A percentile compares a stretch with the other conserved stretches of the same genome.
phyloP scores from a whole-genome alignment of 1,140 invertebrate species.

The Mycetomoellerius zeteki region DNA sequence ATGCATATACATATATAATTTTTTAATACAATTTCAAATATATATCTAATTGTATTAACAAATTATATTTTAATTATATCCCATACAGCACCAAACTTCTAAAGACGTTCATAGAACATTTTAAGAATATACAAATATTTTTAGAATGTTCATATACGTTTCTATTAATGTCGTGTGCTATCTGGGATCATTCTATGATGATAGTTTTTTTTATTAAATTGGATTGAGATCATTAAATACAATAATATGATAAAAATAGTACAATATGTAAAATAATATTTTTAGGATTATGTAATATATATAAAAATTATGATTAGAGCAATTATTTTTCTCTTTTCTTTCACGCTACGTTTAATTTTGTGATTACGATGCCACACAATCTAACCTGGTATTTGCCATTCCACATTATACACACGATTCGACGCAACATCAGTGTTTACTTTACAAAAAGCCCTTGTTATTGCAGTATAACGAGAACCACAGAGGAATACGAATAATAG shows the following conservation, averaged over 20 bases:
- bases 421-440: conserved; percentile 42
- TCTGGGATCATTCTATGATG: neutral
- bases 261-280: neutral
- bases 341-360: neutral
- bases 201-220: neutral
- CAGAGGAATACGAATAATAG: conserved; percentile 1
- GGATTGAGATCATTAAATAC: neutral
- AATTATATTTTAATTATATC: neutral
- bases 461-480: conserved; percentile 50
- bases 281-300: too few species aligned
- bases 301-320: neutral
- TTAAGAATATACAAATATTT: too few species aligned
- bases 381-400: conserved; percentile 22
- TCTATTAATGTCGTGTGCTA: too few species aligned
- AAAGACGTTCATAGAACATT: too few species aligned
- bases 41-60: neutral
- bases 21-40: too few species aligned
- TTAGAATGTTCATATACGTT: too few species aligned
- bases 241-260: neutral
- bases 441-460: conserved; percentile 52
- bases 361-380: conserved; percentile 14
- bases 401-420: conserved; percentile 26
- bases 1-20: neutral
- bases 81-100: too few species aligned
- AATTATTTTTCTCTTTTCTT: neutral